Evolutionary conservation across 2,888 invertebrate genomes (phyloP), one percentile per base, ranked within the genome.

Genomic region (Apamea monoglypha): DNA sequence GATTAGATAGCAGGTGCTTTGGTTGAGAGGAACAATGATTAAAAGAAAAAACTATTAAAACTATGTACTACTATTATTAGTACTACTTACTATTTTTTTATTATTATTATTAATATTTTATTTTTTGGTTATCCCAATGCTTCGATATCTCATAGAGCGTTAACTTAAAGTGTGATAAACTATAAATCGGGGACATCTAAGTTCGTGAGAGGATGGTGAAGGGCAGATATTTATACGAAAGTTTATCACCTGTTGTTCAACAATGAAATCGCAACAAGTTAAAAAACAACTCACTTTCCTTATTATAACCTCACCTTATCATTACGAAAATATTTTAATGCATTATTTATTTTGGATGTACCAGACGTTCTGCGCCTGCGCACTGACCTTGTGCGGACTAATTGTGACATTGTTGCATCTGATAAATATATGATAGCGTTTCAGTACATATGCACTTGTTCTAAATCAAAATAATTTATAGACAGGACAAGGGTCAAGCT

Each of bases 311-410:
- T 76, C n/a, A 59, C 21, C 8, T 72, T 87, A 87, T 77, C 80
- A 47, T 12, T 44, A 78, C 70, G 18, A 80, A 89, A 87, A 89
- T 74, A 83, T 77, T 76, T 74, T 67, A 67, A 18, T 32, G 21
- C 63, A 29, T 32, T 68, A 47, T 74, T 68, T 29, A 68, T 70
- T 66, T 73, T 72, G 18, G 40, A 10, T n/a, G 50, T 40, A 29
- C 56, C 69, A 36, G 53, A 40, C n/a, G 59, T 32, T 69, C 8
- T 47, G 40, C 16, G 75, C 53, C 56, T 53, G 56, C 40, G 59
- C n/a, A 47, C 3, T 81, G 74, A 83, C 87, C 81, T 87, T 82
- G 56, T 40, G 61, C 10, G 61, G 76, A 82, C 82, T 80, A 79
- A 78, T 76, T 78, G 47, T 68, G 61, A 80, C 84, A 71, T 76